Evolutionary conservation across 2,797 vertebrate species (phyloP).

Genomic region (Acomys russatus): DNA sequence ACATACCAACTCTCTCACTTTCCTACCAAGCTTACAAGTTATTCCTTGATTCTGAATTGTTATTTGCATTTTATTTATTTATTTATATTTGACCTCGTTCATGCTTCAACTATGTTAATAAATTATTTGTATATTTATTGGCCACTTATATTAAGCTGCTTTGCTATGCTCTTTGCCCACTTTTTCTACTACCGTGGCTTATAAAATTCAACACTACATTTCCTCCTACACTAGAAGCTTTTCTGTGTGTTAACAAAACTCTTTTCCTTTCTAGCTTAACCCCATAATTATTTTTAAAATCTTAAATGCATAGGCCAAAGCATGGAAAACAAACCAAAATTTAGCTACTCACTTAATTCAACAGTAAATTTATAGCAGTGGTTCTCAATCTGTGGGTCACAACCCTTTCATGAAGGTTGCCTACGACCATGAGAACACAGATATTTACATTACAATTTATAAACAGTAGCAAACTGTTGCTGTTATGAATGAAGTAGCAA

Average conservation of each 20-base stretch:
- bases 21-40: constrained; percentile 16
- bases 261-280: constrained; percentile 55
- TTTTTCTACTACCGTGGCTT: constrained; percentile 45
- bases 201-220: constrained; percentile 39
- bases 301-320: constrained; percentile 1
- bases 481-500: no score
- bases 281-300: background rate
- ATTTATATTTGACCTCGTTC: background rate
- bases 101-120: constrained; percentile 6
- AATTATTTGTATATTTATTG: constrained; percentile 12
- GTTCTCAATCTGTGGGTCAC: background rate
- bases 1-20: background rate
- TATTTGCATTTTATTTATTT: constrained; percentile 39
- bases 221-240: constrained; percentile 14
- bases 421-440: background rate
- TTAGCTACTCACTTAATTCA: constrained; percentile 33
- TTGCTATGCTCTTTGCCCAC: background rate
- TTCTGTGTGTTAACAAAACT: background rate
- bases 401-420: background rate
- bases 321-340: constrained; percentile 2
- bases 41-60: constrained; percentile 20
- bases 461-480: background rate
- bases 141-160: constrained; percentile 39
- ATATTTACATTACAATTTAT: background rate
- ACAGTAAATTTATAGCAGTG: background rate